Conservation (phyloP, 2,888 invertebrate genomes). For the Rhagium mordax region DNA sequence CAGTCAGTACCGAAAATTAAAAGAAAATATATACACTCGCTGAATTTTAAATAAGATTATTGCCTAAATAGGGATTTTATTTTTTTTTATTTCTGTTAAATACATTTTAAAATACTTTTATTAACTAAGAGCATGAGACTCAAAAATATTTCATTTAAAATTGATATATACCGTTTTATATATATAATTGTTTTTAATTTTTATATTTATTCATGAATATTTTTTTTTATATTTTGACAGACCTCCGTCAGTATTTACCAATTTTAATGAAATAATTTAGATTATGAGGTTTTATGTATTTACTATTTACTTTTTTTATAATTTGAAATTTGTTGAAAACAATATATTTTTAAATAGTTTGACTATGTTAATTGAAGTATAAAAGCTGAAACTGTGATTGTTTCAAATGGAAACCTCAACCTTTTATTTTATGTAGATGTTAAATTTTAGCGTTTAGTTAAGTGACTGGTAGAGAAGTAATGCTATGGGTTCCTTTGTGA, state of each 20-base stretch:
- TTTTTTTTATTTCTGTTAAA: constrained; percentile 14
- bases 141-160: constrained; percentile 5
- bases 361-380: constrained; percentile 31
- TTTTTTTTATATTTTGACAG: background rate
- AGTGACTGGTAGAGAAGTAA: background rate
- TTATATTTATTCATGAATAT: background rate
- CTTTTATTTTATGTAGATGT: constrained; percentile 19
- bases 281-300: constrained; percentile 1
- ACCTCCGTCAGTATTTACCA: constrained; percentile 1
- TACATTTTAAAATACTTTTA: constrained; percentile 2
- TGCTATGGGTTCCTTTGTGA: background rate
- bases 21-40: constrained; percentile 31
- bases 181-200: background rate
- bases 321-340: constrained; percentile 10
- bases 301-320: constrained; percentile 9
- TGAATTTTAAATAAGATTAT: constrained; percentile 1
- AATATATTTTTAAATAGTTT: constrained; percentile 36
- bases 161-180: background rate
- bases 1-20: constrained; percentile 87
- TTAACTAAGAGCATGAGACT: background rate
- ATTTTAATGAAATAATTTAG: constrained; percentile 10
- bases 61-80: constrained; percentile 13
- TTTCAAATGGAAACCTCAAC: constrained; percentile 41
- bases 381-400: constrained; percentile 51
- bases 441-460: constrained; percentile 9